Conservation (phyloP, 2,797 vertebrate species). For the Mus spretus region DNA sequence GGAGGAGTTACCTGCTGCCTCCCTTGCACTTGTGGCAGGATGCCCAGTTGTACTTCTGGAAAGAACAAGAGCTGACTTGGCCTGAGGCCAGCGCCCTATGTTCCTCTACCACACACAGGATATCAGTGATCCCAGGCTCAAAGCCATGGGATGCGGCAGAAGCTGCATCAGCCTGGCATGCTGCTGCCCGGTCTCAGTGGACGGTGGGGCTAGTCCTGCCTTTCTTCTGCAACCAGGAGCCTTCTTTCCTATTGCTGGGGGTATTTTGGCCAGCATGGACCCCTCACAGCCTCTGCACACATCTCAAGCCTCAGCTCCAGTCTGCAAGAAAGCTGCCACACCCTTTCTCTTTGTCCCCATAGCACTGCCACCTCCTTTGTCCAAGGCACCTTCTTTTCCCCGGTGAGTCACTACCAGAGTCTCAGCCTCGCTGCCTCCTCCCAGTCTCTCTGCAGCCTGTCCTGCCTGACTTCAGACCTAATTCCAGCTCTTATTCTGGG, state of each 20-base stretch:
- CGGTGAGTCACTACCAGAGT: background rate
- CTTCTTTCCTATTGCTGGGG: background rate
- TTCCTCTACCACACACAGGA: background rate
- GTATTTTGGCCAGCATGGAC: background rate
- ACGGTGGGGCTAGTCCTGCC: too few species aligned
- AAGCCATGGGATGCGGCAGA: background rate
- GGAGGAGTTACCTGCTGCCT: background rate
- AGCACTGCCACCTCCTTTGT: background rate
- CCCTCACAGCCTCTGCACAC: background rate
- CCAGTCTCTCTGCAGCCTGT: background rate
- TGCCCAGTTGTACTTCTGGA: background rate
- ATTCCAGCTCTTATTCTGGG: slow-evolving; percentile 15
- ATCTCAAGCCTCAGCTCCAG: background rate
- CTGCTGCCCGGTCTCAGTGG: background rate
- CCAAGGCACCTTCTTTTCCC: background rate
- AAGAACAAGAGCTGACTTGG: slow-evolving; percentile 5
- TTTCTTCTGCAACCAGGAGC: background rate
- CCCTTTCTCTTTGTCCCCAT: slow-evolving; percentile 20
- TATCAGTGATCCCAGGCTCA: background rate
- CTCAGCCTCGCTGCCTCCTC: background rate
- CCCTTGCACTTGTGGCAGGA: background rate
- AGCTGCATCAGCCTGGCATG: background rate
- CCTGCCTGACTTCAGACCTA: slow-evolving; percentile 7
- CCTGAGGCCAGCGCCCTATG: background rate
- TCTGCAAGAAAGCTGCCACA: background rate